A percentile compares a stretch with the other conserved stretches of the same genome.
Conservation (phyloP, 1,140 invertebrate species). For the Trichomalopsis sarcophagae region DNA sequence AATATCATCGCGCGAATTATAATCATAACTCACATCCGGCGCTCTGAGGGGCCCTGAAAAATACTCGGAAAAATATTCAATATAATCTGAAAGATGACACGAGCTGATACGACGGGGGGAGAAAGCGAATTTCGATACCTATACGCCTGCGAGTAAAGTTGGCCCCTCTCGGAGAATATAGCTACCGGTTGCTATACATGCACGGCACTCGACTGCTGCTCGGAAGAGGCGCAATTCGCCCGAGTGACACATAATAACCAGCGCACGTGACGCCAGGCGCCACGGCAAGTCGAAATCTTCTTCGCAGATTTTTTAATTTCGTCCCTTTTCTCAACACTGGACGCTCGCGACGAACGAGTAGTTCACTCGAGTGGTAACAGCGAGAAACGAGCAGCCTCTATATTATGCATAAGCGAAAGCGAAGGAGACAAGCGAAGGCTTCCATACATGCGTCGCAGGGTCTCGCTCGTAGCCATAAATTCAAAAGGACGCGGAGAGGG, state of each 20-base stretch:
- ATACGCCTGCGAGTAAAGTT: background rate
- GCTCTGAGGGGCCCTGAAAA: background rate
- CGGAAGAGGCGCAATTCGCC: conserved; percentile 5
- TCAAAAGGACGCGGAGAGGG: conserved; percentile 26
- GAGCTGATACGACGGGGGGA: background rate
- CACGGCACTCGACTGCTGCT: background rate
- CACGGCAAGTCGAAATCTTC: background rate
- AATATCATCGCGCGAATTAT: conserved; percentile 38
- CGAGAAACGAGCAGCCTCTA: no score
- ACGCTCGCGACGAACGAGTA: background rate
- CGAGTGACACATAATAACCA: conserved; percentile 57
- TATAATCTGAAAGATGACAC: conserved; percentile 25
- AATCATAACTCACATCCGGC: conserved; percentile 35
- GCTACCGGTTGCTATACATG: background rate
- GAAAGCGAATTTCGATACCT: conserved; percentile 13
- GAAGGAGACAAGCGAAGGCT: conserved; percentile 10
- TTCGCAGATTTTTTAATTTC: no score
- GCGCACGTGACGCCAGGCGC: conserved; percentile 54
- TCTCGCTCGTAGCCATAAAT: conserved; percentile 26
- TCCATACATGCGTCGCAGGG: conserved; percentile 24
- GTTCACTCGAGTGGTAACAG: background rate
- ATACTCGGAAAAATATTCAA: conserved; percentile 35
- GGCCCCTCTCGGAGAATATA: background rate
- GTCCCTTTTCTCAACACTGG: background rate
- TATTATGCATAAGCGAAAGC: background rate